Evolutionary conservation across 2,113 vertebrate genomes (phyloP).

Genomic region (Ginglymostoma cirratum): DNA sequence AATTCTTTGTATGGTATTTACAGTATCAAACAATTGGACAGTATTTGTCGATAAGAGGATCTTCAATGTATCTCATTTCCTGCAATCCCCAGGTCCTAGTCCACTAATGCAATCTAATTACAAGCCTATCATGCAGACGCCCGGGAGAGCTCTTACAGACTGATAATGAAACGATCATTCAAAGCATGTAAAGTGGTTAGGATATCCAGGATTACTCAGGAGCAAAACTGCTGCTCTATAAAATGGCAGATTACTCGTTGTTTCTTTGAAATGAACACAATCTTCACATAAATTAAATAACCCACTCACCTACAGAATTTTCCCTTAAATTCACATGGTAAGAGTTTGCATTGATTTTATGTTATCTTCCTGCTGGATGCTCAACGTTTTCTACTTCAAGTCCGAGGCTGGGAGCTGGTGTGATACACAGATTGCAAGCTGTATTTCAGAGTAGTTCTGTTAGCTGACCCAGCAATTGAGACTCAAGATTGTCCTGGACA

Average conservation of each 20-base stretch:
- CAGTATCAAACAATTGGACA: background rate
- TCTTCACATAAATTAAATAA: background rate
- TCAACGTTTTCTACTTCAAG: background rate
- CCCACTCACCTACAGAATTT: background rate
- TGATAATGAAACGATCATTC: constrained; percentile 17
- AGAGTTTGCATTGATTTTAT: background rate
- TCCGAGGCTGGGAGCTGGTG: background rate
- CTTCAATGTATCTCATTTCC: background rate
- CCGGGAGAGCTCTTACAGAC: constrained; percentile 3
- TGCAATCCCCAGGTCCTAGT: constrained; percentile 13
- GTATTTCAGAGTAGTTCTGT: background rate
- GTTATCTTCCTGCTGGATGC: background rate
- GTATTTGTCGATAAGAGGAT: background rate
- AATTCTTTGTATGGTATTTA: background rate
- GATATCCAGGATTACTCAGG: background rate
- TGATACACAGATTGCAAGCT: background rate
- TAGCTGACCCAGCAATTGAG: background rate
- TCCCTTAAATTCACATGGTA: background rate
- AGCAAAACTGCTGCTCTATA: background rate
- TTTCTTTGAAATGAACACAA: background rate
- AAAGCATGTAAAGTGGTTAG: background rate
- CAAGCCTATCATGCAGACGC: background rate
- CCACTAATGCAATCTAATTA: background rate
- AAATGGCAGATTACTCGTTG: background rate
- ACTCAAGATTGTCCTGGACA: background rate